Percentiles rank a stretch among this genome's conserved stretches.
Evolutionary conservation across 1,140 invertebrate species (phyloP).

Genomic region (Pseudomyrmex gracilis): DNA sequence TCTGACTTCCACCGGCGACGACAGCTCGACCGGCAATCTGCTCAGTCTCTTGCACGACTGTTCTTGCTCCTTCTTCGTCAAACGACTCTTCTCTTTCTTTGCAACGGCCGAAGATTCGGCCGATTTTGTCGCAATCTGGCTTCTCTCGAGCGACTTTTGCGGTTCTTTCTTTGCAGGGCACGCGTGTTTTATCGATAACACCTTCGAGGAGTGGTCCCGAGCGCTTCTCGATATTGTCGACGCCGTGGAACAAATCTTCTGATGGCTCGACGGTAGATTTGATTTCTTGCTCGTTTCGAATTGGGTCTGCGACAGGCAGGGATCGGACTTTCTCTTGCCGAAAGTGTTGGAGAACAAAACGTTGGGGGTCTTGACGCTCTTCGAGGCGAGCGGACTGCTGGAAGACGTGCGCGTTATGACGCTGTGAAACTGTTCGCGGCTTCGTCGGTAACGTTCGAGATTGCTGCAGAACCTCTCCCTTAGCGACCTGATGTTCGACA

Average conservation of each 20-base stretch:
- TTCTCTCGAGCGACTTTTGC: constrained; percentile 20
- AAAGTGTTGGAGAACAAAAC: constrained; percentile 36
- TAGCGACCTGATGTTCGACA: constrained; percentile 86
- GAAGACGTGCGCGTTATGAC: constrained; percentile 46
- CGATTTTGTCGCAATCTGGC: background rate
- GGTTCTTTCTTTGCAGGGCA: background rate
- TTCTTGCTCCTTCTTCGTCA: constrained; percentile 77
- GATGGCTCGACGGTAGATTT: background rate
- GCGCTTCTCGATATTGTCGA: background rate
- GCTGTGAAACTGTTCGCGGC: constrained; percentile 80
- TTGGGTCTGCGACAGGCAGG: constrained; percentile 63
- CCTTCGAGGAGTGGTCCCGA: constrained; percentile 11
- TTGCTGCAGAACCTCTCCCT: constrained; percentile 87
- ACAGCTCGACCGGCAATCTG: constrained; percentile 85
- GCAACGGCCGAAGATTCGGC: background rate
- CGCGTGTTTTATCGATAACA: background rate
- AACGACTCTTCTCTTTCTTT: constrained; percentile 61
- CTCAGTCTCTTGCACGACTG: constrained; percentile 79
- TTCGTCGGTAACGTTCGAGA: constrained; percentile 84
- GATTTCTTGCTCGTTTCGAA: constrained; percentile 6
- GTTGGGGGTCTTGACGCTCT: constrained; percentile 24
- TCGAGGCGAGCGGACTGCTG: background rate
- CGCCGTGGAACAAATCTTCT: background rate
- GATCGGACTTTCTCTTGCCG: constrained; percentile 73
- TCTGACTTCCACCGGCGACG: constrained; percentile 87